A percentile compares a stretch with the other conserved stretches of the same genome.
Evolutionary conservation across 2,113 vertebrate genomes (phyloP).

Genomic region (Chrysochloris asiatica): DNA sequence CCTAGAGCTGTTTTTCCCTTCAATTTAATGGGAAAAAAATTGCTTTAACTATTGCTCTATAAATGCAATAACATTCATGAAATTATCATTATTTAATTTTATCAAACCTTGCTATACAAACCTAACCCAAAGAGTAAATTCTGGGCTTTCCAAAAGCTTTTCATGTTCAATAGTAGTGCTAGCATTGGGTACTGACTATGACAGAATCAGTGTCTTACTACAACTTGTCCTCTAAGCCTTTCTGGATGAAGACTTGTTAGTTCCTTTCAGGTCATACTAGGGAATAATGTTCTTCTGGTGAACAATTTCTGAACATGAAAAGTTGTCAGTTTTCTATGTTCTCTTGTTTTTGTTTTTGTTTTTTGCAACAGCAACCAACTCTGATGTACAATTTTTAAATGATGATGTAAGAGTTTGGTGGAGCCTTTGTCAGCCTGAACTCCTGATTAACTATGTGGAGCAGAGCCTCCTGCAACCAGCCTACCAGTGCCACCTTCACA

Average conservation of each 20-base stretch:
- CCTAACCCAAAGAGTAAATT: background rate
- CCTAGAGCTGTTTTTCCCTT: background rate
- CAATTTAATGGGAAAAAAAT: constrained; percentile 1
- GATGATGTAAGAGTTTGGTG: background rate
- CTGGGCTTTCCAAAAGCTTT: background rate
- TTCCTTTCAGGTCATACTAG: background rate
- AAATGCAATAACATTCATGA: background rate
- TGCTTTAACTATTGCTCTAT: background rate
- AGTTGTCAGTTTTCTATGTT: too few species aligned
- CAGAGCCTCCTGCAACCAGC: background rate
- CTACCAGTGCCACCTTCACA: background rate
- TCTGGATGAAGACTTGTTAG: background rate
- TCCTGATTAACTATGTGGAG: background rate
- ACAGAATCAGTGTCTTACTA: background rate
- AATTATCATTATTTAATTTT: constrained; percentile 15
- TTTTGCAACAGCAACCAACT: background rate
- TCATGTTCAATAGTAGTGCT: background rate
- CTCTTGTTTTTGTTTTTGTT: background rate
- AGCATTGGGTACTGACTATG: background rate
- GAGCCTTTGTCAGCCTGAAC: background rate
- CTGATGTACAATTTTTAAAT: background rate
- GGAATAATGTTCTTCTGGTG: background rate
- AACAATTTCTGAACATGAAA: background rate
- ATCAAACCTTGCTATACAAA: constrained; percentile 40
- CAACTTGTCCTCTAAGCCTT: background rate